Conservation (phyloP, 1,140 invertebrate genomes). For the Lutraria rhynchaena region DNA sequence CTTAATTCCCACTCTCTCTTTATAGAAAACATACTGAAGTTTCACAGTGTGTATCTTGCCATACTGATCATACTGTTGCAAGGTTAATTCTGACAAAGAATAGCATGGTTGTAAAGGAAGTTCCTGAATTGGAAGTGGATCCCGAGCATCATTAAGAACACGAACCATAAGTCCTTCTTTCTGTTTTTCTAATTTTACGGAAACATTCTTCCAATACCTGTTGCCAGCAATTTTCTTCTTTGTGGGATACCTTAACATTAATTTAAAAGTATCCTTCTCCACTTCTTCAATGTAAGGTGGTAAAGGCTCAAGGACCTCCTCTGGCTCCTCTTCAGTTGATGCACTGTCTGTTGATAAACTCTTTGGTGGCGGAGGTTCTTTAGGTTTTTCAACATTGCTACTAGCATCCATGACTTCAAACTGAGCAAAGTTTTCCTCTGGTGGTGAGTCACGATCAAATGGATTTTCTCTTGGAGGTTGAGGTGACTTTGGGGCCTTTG, state of each 20-base stretch:
- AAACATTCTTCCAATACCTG: conserved; percentile 99
- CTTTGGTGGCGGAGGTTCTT: conserved; percentile 41
- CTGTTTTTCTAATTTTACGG: conserved; percentile 87
- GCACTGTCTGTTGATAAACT: conserved; percentile 80
- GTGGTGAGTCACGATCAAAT: conserved; percentile 88
- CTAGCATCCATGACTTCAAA: conserved; percentile 73
- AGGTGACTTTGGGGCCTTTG: conserved; percentile 75
- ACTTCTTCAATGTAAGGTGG: conserved; percentile 94
- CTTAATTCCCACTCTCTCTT: conserved; percentile 97
- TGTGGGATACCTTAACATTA: conserved; percentile 96
- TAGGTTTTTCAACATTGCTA: conserved; percentile 64
- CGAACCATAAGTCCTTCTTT: conserved; percentile 74
- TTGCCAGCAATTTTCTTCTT: conserved; percentile 97
- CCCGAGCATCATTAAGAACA: conserved; percentile 73
- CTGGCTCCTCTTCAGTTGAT: conserved; percentile 91
- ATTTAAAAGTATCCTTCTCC: conserved; percentile 95
- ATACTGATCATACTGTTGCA: conserved; percentile 98
- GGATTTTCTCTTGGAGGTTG: conserved; percentile 88
- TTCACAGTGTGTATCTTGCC: conserved; percentile 99
- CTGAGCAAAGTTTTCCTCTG: conserved; percentile 79
- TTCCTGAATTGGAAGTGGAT: conserved; percentile 83
- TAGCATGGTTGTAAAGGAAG: conserved; percentile 96
- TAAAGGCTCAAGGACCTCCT: conserved; percentile 95
- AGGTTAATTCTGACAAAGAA: conserved; percentile 88
- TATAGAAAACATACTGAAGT: conserved; percentile 99